Percentiles rank a stretch among this genome's conserved stretches.
Evolutionary conservation across 1,140 invertebrate genomes (phyloP).

Genomic region (Ceratina australensis): DNA sequence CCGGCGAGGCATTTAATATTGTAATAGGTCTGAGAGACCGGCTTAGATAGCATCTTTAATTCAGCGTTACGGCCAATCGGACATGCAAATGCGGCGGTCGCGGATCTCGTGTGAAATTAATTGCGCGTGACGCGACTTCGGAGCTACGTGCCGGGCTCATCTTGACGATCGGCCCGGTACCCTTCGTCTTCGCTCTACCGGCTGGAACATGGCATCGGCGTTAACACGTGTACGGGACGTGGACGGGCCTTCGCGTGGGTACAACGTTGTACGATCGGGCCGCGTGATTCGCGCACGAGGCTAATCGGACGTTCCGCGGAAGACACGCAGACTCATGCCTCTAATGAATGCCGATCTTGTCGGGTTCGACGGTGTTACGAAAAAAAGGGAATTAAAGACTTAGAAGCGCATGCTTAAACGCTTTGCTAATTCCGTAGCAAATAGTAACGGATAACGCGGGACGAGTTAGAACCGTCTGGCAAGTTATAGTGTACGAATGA

Average conservation of each 20-base stretch:
- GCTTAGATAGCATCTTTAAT: slow-evolving; percentile 59
- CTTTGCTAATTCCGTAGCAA: neutral
- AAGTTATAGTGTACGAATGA: no score
- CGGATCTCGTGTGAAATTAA: slow-evolving; percentile 64
- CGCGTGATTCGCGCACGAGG: neutral
- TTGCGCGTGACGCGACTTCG: slow-evolving; percentile 56
- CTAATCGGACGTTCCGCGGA: slow-evolving; percentile 4
- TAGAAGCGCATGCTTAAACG: neutral
- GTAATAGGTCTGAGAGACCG: slow-evolving; percentile 35
- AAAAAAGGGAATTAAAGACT: neutral
- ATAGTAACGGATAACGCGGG: no score
- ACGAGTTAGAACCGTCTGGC: no score
- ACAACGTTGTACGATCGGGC: slow-evolving; percentile 32
- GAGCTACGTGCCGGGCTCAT: slow-evolving; percentile 32
- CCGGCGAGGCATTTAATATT: slow-evolving; percentile 58
- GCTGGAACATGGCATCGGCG: neutral
- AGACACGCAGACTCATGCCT: neutral
- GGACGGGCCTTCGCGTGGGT: slow-evolving; percentile 20
- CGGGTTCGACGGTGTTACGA: neutral
- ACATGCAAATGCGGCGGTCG: slow-evolving; percentile 65
- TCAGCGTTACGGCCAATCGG: slow-evolving; percentile 55
- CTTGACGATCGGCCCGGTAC: slow-evolving; percentile 15
- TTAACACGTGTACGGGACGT: slow-evolving; percentile 39
- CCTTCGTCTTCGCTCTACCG: neutral
- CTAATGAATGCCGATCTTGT: neutral